A percentile compares a stretch with the other conserved stretches of the same genome.
Conservation (phyloP, 2,888 invertebrate genomes). For the Therioaphis trifolii region DNA sequence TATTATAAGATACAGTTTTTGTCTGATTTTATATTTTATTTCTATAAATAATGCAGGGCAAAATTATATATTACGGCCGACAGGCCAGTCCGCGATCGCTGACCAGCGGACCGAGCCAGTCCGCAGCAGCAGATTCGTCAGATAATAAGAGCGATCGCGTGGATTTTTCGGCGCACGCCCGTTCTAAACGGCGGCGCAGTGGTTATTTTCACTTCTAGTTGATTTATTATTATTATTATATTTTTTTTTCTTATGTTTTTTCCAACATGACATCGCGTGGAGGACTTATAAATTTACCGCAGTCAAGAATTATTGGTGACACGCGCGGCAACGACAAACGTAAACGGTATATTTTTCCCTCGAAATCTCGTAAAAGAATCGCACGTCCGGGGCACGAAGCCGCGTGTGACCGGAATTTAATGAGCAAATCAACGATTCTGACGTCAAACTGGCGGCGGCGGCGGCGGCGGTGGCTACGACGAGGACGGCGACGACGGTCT, state of each 20-base stretch:
- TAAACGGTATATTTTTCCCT: not conserved
- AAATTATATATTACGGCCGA: no score
- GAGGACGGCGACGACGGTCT: no score
- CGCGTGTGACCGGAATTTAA: not conserved
- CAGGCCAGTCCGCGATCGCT: no score
- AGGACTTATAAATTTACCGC: not conserved
- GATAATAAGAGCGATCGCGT: no score
- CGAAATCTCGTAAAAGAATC: not conserved
- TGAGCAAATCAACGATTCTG: not conserved
- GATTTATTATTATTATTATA: no score
- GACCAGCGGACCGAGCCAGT: not conserved
- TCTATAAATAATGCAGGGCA: no score
- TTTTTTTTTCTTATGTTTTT: not conserved
- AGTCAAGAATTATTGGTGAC: not conserved
- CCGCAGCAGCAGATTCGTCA: not conserved
- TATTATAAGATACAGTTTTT: not conserved
- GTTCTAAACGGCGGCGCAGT: not conserved
- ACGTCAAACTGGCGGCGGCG: no score
- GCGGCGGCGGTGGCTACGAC: no score
- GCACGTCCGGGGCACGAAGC: not conserved
- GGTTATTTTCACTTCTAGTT: no score
- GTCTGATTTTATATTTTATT: constrained; percentile 6
- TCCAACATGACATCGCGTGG: no score
- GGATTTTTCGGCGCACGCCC: no score
- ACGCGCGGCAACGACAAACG: not conserved